These are phyloP conservation scores for Crocodylus rhombifer DNA, from an alignment of 2,797 vertebrate species.

Conservation along the genomic window DNA sequence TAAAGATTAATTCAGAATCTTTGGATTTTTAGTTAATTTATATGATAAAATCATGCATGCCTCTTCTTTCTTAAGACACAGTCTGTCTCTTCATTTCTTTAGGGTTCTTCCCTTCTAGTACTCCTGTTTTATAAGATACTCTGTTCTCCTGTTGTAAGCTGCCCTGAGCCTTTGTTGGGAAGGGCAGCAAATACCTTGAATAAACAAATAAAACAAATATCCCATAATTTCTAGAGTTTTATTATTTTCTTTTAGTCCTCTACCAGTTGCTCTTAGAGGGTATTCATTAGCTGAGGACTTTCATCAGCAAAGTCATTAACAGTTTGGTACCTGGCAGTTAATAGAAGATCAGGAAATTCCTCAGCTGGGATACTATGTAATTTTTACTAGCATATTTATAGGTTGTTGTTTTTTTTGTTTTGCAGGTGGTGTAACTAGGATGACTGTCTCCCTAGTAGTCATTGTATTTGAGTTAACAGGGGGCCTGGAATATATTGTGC, in stretches of 20 bases:
- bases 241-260: background rate
- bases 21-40: background rate
- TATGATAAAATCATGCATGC: background rate
- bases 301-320: background rate
- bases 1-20: background rate
- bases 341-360: background rate
- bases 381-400: background rate
- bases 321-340: background rate
- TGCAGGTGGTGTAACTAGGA: slow-evolving; percentile 97
- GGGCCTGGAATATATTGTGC: slow-evolving; percentile 97
- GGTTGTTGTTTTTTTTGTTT: slow-evolving; percentile 2
- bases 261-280: background rate
- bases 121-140: background rate
- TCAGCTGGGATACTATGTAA: background rate
- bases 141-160: too few species aligned
- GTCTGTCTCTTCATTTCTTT: background rate
- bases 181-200: too few species aligned
- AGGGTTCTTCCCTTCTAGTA: background rate
- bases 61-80: background rate
- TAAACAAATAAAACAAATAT: too few species aligned
- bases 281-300: background rate
- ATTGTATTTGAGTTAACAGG: slow-evolving; percentile 99
- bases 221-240: background rate
- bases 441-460: slow-evolving; percentile 98
- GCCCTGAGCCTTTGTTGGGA: too few species aligned